Conservation (phyloP, 2,888 invertebrate species). For the Nephrotoma appendiculata region DNA sequence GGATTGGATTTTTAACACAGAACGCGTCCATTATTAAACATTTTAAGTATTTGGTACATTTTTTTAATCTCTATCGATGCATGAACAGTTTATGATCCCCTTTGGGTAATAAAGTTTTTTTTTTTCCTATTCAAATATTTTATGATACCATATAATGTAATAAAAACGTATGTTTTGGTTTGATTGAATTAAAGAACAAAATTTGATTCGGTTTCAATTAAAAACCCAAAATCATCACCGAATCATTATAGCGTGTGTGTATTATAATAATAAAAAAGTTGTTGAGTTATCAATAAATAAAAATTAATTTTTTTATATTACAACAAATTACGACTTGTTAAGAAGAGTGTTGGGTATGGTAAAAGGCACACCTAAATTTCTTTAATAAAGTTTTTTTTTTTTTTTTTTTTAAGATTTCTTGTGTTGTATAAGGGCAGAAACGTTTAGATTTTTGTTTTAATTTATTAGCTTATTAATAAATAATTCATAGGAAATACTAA, state of each 20-base stretch:
- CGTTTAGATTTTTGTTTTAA: background rate
- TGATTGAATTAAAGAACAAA: background rate
- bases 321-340: background rate
- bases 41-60: background rate
- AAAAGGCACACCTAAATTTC: background rate
- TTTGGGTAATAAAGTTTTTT: background rate
- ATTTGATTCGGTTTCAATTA: background rate
- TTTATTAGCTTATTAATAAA: background rate
- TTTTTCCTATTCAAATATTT: background rate
- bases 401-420: background rate
- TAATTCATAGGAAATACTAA: background rate
- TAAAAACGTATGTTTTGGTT: background rate
- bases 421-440: background rate
- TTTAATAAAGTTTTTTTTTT: background rate
- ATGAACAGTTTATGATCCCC: background rate
- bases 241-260: background rate
- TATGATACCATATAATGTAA: background rate
- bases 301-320: background rate
- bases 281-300: background rate
- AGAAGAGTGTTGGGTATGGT: background rate
- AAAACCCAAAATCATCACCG: background rate
- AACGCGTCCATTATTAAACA: background rate
- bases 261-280: background rate
- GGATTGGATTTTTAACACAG: background rate
- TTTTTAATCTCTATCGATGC: background rate